Conservation (phyloP, 2,888 invertebrate species). For the Siphonodentalium dalli region DNA sequence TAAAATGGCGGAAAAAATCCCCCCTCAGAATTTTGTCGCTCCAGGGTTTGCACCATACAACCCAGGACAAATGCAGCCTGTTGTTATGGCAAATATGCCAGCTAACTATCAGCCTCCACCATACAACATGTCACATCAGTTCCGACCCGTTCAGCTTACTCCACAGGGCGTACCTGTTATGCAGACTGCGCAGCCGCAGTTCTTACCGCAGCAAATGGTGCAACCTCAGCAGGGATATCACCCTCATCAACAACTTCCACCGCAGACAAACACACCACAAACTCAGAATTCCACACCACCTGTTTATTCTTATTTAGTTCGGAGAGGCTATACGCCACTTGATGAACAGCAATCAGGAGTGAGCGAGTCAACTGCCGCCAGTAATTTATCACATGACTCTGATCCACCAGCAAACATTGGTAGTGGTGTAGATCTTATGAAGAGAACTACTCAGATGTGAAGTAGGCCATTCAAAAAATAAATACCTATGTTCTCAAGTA, state of each 20-base stretch:
- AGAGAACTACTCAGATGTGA: constrained; percentile 26
- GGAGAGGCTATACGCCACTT: constrained; percentile 46
- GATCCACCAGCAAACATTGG: constrained; percentile 34
- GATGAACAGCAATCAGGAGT: constrained; percentile 35
- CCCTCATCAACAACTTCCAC: constrained; percentile 11
- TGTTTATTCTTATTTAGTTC: constrained; percentile 51
- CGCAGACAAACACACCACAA: constrained; percentile 7
- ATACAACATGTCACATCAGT: no score
- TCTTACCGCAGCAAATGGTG: not conserved
- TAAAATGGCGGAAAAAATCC: no score
- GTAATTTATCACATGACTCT: constrained; percentile 33
- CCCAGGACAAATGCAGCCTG: no score
- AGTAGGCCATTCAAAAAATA: no score
- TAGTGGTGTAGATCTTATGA: constrained; percentile 41
- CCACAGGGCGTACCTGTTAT: constrained; percentile 11
- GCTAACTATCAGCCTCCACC: no score
- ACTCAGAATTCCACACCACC: constrained; percentile 37
- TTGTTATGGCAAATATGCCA: no score
- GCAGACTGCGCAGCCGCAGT: not conserved
- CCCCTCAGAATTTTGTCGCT: no score
- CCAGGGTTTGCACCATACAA: no score
- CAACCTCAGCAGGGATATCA: constrained; percentile 13
- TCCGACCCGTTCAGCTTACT: no score
- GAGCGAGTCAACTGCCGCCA: constrained; percentile 33
- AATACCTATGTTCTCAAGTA: no score